Base-by-base conservation (phyloP, 2,888 invertebrate genomes). In the Phaonia tiefii region DNA sequence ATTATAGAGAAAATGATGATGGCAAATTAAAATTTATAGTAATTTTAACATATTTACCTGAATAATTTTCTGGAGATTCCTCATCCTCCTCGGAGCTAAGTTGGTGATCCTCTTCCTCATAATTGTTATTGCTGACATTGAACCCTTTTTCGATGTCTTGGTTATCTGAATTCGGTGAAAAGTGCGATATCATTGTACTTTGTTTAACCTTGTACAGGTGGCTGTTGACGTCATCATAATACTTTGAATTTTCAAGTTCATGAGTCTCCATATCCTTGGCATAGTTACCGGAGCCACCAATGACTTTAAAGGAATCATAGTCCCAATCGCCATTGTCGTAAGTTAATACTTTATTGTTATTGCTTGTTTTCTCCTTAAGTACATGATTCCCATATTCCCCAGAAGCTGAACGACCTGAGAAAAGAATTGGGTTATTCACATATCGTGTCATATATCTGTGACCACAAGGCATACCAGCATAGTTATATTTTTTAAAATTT, bases 361-460 rank as follows among this genome's bases (percentile, higher is more conserved):
- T 80, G 31, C 42, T 11, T 11, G 70, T 10, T 74, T 80, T 80
- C 70, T 76, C 80, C 42, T 56, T 80, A 2, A 80, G 72, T n/a
- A 80, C 72, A n/a, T 73, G 72, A 69, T 73, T 69, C 65, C 37
- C 70, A 65, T 42, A 69, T 42, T 39, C 37, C 17, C 7, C 17
- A 1, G 60, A 2, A 2, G 20, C 63, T 13, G 13, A 13, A 13
- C 22, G 39, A 11, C 5, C 63, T 39, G 13, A n/a, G 22, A 22
- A 51, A n/a, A n/a, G n/a, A n/a, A n/a, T n/a, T n/a, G n/a, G n/a
- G 22, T 67, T 39, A 31, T 31, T 31, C 15, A 31, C 4, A 22
- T 56, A 39, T 58, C 54, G 7, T n/a, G n/a, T n/a, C n/a, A n/a
- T n/a, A 56, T 31, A 17, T 39, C 49, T 8, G 15, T 4, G 8